These are phyloP conservation scores for Mylabris phalerata DNA, from an alignment of 1,140 invertebrate species.

Conservation along the genomic window DNA sequence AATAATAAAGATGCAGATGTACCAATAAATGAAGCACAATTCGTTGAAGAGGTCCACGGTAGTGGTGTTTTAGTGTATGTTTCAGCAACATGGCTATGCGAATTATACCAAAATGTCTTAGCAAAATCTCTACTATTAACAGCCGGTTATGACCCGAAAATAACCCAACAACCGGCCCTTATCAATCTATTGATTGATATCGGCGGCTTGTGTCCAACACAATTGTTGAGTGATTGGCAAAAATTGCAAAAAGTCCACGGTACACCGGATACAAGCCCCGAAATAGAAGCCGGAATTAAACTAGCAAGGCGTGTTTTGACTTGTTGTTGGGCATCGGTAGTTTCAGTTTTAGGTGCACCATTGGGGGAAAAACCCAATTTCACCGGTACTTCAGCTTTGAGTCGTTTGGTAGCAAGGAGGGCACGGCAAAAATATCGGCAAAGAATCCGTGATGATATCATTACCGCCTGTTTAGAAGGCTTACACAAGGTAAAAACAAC, in stretches of 20 bases:
- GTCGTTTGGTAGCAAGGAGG: slow-evolving; percentile 36
- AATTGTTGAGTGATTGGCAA: slow-evolving; percentile 78
- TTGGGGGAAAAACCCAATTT: slow-evolving; percentile 54
- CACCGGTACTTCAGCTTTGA: slow-evolving; percentile 43
- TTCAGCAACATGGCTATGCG: slow-evolving; percentile 84
- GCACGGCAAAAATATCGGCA: slow-evolving; percentile 50
- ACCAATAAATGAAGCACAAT: slow-evolving; percentile 66
- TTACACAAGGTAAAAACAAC: slow-evolving; percentile 65
- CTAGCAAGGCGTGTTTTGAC: slow-evolving; percentile 67
- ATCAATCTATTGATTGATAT: slow-evolving; percentile 77
- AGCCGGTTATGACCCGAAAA: slow-evolving; percentile 54
- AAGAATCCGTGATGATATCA: slow-evolving; percentile 59
- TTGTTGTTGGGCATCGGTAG: slow-evolving; percentile 85
- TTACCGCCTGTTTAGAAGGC: slow-evolving; percentile 81
- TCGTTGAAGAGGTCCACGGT: slow-evolving; percentile 84
- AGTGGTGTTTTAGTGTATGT: slow-evolving; percentile 87
- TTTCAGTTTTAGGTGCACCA: slow-evolving; percentile 77
- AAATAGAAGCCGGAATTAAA: slow-evolving; percentile 62
- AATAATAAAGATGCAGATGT: slow-evolving; percentile 54
- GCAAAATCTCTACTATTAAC: slow-evolving; percentile 66
- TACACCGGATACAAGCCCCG: slow-evolving; percentile 56
- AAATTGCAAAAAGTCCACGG: slow-evolving; percentile 64
- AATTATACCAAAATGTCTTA: slow-evolving; percentile 81
- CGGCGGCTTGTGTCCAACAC: slow-evolving; percentile 70
- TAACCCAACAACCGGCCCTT: slow-evolving; percentile 57